Conservation (phyloP, 1,140 invertebrate species). For the Dinoponera quadriceps region DNA sequence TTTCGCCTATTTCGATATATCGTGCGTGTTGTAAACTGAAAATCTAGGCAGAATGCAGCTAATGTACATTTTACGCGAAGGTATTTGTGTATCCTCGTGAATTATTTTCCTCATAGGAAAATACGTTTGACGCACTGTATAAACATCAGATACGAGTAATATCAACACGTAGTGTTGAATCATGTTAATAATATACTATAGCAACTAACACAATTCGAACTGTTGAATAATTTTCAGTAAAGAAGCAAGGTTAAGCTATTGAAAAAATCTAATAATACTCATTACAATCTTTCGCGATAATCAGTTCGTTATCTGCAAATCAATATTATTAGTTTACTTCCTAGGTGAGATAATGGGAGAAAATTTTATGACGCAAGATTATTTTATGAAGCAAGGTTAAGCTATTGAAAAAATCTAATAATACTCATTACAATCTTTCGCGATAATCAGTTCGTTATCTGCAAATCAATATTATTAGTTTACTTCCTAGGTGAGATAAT, state of each 20-base stretch:
- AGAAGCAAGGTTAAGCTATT: neutral
- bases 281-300: neutral
- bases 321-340: no score
- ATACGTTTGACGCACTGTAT: neutral
- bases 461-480: no score
- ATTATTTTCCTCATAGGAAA: neutral
- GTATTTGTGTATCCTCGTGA: neutral
- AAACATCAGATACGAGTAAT: neutral
- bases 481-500: no score
- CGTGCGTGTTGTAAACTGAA: slow-evolving; percentile 12
- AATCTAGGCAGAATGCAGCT: neutral
- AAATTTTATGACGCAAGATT: no score
- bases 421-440: neutral
- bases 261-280: neutral
- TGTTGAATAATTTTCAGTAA: neutral
- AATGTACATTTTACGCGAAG: neutral
- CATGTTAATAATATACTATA: no score
- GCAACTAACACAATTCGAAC: neutral
- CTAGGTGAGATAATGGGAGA: no score
- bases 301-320: no score
- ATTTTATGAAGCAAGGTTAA: no score
- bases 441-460: no score
- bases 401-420: neutral
- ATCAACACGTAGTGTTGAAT: neutral
- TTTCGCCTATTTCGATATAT: slow-evolving; percentile 7